Percentiles rank a stretch among this genome's conserved stretches.
Evolutionary conservation across 2,113 vertebrate genomes (phyloP).

Genomic region (Chionodraco myersi): DNA sequence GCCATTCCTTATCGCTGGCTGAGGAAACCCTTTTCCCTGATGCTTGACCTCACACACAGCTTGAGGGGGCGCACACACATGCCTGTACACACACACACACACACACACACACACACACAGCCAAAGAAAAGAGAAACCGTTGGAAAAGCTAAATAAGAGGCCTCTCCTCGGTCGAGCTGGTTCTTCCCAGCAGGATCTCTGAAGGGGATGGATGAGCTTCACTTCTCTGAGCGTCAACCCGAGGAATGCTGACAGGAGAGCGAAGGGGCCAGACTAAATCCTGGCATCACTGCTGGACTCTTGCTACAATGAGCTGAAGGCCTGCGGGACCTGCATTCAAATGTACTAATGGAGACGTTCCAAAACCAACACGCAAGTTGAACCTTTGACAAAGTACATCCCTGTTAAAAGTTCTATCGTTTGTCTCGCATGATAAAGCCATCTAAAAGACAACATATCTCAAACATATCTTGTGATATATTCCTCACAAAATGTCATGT

Average conservation of each 20-base stretch:
- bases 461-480: neutral
- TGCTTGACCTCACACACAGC: slow-evolving; percentile 60
- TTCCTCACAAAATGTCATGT: too few species aligned
- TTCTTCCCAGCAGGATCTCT: slow-evolving; percentile 59
- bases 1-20: slow-evolving; percentile 56
- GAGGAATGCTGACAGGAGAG: slow-evolving; percentile 59
- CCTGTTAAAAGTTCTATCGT: neutral
- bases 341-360: neutral
- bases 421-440: neutral
- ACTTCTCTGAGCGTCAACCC: slow-evolving; percentile 46
- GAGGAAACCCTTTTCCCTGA: slow-evolving; percentile 43
- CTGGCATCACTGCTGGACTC: slow-evolving; percentile 33
- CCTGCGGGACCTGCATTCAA: neutral
- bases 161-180: slow-evolving; percentile 34
- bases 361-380: neutral
- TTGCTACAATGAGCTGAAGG: slow-evolving; percentile 37
- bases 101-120: slow-evolving; percentile 6
- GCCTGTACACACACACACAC: slow-evolving; percentile 6
- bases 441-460: neutral
- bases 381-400: neutral
- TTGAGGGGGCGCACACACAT: slow-evolving; percentile 35
- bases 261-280: slow-evolving; percentile 3
- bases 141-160: slow-evolving; percentile 63
- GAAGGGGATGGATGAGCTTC: slow-evolving; percentile 66
- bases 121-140: slow-evolving; percentile 62